phyloP scores from a whole-genome alignment of 2,113 vertebrate genomes.

The Myotis davidii region DNA sequence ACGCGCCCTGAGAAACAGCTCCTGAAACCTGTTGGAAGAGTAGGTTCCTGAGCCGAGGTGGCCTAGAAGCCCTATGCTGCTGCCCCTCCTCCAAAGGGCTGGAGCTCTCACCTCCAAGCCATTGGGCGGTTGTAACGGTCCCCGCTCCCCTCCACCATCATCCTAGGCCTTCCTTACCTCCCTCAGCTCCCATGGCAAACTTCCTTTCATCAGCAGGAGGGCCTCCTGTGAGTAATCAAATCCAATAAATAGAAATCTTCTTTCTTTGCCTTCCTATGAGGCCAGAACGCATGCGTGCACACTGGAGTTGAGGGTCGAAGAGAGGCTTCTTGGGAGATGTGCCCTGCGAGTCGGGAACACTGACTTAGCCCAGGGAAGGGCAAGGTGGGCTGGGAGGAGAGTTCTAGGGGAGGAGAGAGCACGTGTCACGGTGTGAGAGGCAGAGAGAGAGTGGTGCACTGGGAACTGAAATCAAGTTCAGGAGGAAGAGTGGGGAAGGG shows the following conservation, averaged over 20 bases:
- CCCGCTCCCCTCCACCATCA: background rate
- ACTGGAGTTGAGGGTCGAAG: background rate
- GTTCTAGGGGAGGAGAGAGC: background rate
- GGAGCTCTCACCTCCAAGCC: background rate
- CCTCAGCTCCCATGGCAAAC: background rate
- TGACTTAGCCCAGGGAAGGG: background rate
- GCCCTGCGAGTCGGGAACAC: background rate
- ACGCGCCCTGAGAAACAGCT: background rate
- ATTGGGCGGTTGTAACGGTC: fast-evolving
- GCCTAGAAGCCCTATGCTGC: background rate
- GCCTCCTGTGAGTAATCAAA: background rate
- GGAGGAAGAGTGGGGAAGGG: background rate
- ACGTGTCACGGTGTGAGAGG: background rate
- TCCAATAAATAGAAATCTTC: background rate
- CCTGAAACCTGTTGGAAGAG: background rate
- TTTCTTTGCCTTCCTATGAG: background rate
- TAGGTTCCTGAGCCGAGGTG: background rate
- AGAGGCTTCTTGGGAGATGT: background rate
- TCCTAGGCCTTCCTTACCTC: background rate
- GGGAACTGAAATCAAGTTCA: background rate
- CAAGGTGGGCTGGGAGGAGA: background rate
- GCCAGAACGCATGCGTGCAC: background rate
- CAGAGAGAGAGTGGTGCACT: fast-evolving
- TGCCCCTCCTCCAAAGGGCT: background rate
- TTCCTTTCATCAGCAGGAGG: background rate